Conservation (phyloP, 2,888 invertebrate genomes). For the Silvanus unidentatus region DNA sequence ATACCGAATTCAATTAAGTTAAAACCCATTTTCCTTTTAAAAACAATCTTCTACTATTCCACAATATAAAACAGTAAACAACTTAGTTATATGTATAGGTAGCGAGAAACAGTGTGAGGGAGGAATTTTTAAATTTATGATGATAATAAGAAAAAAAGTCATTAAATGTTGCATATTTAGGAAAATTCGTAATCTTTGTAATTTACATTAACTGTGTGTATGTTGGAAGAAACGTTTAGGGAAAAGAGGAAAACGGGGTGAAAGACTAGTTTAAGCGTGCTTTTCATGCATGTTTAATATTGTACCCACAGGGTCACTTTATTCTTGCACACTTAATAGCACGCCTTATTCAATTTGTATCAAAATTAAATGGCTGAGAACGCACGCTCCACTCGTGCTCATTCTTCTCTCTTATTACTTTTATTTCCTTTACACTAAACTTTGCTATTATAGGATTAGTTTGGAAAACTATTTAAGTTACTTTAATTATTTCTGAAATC, state of each 20-base stretch:
- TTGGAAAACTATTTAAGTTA: too few species aligned
- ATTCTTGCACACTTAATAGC: slow-evolving; percentile 39
- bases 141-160: slow-evolving; percentile 19
- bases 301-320: slow-evolving; percentile 40
- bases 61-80: slow-evolving; percentile 6
- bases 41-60: slow-evolving; percentile 18
- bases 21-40: slow-evolving; percentile 19
- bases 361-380: slow-evolving; percentile 37
- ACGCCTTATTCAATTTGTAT: slow-evolving; percentile 42
- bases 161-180: slow-evolving; percentile 13
- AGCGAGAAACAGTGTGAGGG: too few species aligned
- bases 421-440: neutral
- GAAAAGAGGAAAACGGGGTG: slow-evolving; percentile 7
- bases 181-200: slow-evolving; percentile 23
- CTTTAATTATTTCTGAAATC: too few species aligned
- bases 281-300: slow-evolving; percentile 42
- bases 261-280: slow-evolving; percentile 14
- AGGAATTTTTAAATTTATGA: too few species aligned
- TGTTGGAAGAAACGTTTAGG: neutral
- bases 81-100: too few species aligned
- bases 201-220: slow-evolving; percentile 20
- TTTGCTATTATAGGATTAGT: too few species aligned
- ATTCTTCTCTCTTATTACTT: neutral
- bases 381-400: slow-evolving; percentile 13
- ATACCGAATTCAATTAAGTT: slow-evolving; percentile 9